A percentile compares a stretch with the other conserved stretches of the same genome.
Evolutionary conservation across 2,888 invertebrate genomes (phyloP).

Genomic region (Agrotis puta): DNA sequence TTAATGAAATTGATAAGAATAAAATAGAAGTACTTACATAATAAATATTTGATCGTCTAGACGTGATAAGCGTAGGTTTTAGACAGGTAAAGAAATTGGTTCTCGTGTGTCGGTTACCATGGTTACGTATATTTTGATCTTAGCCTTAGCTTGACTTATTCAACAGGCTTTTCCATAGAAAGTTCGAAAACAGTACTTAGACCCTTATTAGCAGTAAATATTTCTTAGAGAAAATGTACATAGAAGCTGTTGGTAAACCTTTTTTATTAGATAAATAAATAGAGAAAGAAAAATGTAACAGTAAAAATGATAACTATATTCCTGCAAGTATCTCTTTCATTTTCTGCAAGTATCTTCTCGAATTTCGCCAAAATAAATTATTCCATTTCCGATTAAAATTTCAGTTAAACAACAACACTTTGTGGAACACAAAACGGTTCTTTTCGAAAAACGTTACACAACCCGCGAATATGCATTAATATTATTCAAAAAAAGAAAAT

Average conservation of each 20-base stretch:
- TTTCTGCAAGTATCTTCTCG: too few species aligned
- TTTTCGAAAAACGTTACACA: constrained; percentile 55
- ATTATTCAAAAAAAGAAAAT: constrained; percentile 55
- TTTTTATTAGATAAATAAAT: neutral
- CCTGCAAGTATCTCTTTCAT: too few species aligned
- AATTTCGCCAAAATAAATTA: neutral
- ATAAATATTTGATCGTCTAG: constrained; percentile 17
- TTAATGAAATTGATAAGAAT: constrained; percentile 12
- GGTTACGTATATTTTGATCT: neutral
- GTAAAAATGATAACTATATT: too few species aligned
- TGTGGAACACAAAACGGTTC: constrained; percentile 46
- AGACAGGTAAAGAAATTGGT: neutral
- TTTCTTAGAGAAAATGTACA: too few species aligned
- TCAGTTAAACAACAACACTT: constrained; percentile 19
- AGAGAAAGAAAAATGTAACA: too few species aligned
- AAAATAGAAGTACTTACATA: constrained; percentile 1
- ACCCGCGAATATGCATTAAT: constrained; percentile 43
- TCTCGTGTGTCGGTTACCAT: neutral
- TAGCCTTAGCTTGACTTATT: neutral
- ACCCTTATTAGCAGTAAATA: too few species aligned
- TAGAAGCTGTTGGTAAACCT: neutral
- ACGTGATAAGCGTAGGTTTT: constrained; percentile 15
- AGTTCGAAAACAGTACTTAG: too few species aligned
- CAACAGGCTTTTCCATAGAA: neutral
- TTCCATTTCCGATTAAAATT: constrained; percentile 4